phyloP scores from a whole-genome alignment of 2,113 vertebrate species.

The Ploceus nigricollis region DNA sequence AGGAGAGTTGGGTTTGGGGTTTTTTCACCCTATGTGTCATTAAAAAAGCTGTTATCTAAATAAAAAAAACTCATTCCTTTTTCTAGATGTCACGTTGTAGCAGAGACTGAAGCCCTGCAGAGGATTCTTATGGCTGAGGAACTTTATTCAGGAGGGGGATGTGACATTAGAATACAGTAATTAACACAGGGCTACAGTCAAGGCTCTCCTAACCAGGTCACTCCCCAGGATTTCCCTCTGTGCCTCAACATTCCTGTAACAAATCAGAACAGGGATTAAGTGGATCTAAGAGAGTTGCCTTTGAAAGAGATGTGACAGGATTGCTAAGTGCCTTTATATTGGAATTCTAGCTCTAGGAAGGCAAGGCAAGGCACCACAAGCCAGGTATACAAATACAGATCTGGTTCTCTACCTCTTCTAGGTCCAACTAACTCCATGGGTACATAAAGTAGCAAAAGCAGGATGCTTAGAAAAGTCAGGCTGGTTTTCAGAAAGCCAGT shows the following conservation, averaged over 20 bases:
- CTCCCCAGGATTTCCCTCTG: background rate
- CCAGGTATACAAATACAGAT: constrained; percentile 1
- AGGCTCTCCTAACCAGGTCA: background rate
- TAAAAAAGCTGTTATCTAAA: background rate
- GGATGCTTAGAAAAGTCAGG: constrained; percentile 50
- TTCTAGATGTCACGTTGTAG: background rate
- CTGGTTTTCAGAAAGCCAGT: constrained; percentile 42
- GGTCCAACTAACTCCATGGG: background rate
- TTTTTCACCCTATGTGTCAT: background rate
- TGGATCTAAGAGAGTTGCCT: background rate
- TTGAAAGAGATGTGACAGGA: background rate
- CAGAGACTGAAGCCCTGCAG: background rate
- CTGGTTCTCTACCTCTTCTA: background rate
- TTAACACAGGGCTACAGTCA: background rate
- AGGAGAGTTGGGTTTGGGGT: rapidly evolving
- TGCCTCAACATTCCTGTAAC: background rate
- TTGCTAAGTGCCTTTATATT: background rate
- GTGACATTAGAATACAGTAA: background rate
- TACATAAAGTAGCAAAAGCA: constrained; percentile 53
- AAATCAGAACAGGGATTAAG: background rate
- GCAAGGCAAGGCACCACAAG: constrained; percentile 55
- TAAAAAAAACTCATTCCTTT: background rate
- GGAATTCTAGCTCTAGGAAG: constrained; percentile 19
- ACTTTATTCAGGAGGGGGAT: background rate
- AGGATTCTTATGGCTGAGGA: background rate